These are phyloP conservation scores for Heliconius cydno DNA, from an alignment of 2,888 invertebrate species.

Conservation along the genomic window DNA sequence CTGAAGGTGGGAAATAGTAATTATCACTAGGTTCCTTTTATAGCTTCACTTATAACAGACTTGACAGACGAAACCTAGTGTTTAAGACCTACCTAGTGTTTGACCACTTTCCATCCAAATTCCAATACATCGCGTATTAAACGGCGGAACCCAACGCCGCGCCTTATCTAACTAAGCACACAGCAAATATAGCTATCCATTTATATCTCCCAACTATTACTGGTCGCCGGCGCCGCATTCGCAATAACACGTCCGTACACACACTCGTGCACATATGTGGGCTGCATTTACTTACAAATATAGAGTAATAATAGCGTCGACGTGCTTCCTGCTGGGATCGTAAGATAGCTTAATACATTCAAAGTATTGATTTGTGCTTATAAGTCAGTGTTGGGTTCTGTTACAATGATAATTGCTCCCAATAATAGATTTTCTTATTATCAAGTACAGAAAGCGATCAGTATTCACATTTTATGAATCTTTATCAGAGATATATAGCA, in stretches of 20 bases:
- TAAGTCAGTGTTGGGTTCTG: too few species aligned
- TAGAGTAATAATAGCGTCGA: constrained; percentile 23
- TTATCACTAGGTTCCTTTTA: background rate
- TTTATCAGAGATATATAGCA: too few species aligned
- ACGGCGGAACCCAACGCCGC: background rate
- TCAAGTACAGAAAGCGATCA: too few species aligned
- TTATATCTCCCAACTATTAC: background rate
- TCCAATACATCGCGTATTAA: background rate
- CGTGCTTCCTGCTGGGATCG: constrained; percentile 19
- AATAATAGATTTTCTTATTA: too few species aligned
- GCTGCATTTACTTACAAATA: constrained; percentile 30
- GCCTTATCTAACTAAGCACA: background rate
- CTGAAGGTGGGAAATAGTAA: background rate
- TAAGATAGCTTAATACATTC: constrained; percentile 14
- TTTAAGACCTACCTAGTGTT: too few species aligned
- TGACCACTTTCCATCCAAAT: background rate
- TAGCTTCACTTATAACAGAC: too few species aligned
- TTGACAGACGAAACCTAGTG: too few species aligned
- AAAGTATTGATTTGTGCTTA: background rate
- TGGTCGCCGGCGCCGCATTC: constrained; percentile 21
- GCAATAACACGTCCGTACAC: constrained; percentile 11
- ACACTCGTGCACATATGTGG: constrained; percentile 14
- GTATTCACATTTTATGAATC: too few species aligned
- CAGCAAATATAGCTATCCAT: background rate
- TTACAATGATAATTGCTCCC: too few species aligned